Conservation (phyloP, 2,113 vertebrate genomes). For the Microtus montanus region DNA sequence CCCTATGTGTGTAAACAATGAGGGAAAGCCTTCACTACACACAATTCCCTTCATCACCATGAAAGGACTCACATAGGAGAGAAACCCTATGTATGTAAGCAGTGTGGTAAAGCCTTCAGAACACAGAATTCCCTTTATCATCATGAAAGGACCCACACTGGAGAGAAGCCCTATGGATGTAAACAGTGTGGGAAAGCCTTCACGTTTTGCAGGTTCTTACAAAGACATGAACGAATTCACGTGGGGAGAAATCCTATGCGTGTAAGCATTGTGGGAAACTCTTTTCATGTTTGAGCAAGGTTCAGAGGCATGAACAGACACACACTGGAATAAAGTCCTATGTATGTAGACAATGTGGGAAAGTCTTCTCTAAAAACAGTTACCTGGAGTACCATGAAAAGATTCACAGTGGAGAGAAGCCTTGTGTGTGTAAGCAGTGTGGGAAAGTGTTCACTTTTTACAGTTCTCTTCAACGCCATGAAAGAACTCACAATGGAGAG, state of each 20-base stretch:
- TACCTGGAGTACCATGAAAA: neutral
- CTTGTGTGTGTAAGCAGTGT: slow-evolving; percentile 1
- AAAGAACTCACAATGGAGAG: neutral
- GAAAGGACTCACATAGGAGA: neutral
- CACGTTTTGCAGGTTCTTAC: neutral
- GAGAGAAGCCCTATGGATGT: neutral
- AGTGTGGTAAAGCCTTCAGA: neutral
- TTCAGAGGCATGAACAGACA: neutral
- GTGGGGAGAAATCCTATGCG: neutral
- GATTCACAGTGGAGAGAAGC: neutral
- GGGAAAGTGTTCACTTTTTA: neutral
- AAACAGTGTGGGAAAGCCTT: neutral
- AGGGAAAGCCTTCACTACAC: neutral
- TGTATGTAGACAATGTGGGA: neutral
- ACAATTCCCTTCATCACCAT: neutral
- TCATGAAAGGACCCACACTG: neutral
- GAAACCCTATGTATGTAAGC: neutral
- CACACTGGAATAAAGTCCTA: neutral
- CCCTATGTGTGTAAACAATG: neutral
- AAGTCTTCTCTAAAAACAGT: neutral
- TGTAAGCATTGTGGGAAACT: neutral
- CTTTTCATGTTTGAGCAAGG: neutral
- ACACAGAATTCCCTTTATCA: neutral
- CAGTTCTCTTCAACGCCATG: neutral
- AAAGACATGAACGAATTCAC: neutral